Conservation (phyloP, 2,113 vertebrate species). For the Hydropotes inermis region DNA sequence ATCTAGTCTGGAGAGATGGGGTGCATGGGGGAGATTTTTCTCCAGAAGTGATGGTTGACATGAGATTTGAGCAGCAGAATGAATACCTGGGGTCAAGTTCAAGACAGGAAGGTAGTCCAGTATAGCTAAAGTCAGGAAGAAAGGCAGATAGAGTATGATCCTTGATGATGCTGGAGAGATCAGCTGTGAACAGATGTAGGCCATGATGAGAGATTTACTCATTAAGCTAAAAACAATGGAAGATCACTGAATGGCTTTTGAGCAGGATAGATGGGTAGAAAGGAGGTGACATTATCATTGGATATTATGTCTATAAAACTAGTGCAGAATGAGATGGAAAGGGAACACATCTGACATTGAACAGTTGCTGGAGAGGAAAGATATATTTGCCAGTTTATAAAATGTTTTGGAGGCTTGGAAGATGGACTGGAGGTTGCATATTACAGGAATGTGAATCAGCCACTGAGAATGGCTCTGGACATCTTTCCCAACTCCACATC, state of each 20-base stretch:
- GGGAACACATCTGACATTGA: neutral
- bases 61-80: neutral
- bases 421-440: neutral
- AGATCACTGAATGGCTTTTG: neutral
- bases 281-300: neutral
- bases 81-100: neutral
- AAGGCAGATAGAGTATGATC: neutral
- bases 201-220: neutral
- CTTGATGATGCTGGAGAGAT: neutral
- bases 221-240: neutral
- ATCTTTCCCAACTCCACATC: neutral
- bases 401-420: neutral
- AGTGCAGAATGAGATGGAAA: neutral
- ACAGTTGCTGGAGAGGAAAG: neutral
- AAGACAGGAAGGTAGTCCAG: neutral
- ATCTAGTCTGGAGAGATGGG: neutral
- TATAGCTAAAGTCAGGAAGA: neutral
- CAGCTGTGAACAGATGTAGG: neutral
- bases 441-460: neutral
- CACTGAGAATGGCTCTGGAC: neutral
- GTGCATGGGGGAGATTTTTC: neutral
- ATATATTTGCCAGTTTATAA: neutral
- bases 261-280: neutral
- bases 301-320: neutral
- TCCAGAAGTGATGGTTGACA: neutral